phyloP scores from a whole-genome alignment of 1,140 invertebrate genomes.

The Uloborus diversus region DNA sequence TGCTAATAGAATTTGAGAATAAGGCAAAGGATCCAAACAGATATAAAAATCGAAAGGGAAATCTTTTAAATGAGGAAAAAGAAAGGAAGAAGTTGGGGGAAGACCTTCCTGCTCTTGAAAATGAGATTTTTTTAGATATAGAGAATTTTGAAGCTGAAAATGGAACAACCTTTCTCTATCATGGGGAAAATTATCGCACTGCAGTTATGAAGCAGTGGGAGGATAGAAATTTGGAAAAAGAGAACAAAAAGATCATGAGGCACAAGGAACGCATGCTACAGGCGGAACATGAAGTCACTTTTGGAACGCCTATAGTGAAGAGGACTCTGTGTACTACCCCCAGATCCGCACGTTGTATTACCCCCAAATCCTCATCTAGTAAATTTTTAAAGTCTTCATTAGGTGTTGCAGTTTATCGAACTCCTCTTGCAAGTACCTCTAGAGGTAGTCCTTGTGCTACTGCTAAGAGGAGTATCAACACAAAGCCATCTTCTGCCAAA shows the following conservation, averaged over 20 bases:
- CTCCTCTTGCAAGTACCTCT: neutral
- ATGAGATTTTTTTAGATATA: conserved; percentile 64
- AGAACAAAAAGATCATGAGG: conserved; percentile 64
- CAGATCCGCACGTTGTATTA: conserved; percentile 23
- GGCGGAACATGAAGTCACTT: neutral
- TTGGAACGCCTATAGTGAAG: neutral
- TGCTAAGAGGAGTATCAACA: neutral
- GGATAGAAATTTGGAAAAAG: conserved; percentile 63
- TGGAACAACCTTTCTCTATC: conserved; percentile 63
- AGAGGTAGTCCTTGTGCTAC: neutral
- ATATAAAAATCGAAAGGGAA: conserved; percentile 84
- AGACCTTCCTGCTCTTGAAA: conserved; percentile 67
- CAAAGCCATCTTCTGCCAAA: neutral
- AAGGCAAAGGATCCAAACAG: conserved; percentile 79
- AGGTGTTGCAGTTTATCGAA: conserved; percentile 2
- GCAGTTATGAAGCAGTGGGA: conserved; percentile 65
- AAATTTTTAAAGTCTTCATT: conserved; percentile 15
- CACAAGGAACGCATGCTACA: neutral
- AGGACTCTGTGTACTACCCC: conserved; percentile 3
- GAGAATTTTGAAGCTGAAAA: conserved; percentile 63
- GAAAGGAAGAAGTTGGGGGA: conserved; percentile 78
- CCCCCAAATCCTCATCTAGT: no score
- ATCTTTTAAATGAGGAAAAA: conserved; percentile 83
- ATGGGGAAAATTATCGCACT: conserved; percentile 62
- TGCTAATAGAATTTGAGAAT: conserved; percentile 75